phyloP scores from a whole-genome alignment of 2,113 vertebrate species.

The Proterorhinus semilunaris region DNA sequence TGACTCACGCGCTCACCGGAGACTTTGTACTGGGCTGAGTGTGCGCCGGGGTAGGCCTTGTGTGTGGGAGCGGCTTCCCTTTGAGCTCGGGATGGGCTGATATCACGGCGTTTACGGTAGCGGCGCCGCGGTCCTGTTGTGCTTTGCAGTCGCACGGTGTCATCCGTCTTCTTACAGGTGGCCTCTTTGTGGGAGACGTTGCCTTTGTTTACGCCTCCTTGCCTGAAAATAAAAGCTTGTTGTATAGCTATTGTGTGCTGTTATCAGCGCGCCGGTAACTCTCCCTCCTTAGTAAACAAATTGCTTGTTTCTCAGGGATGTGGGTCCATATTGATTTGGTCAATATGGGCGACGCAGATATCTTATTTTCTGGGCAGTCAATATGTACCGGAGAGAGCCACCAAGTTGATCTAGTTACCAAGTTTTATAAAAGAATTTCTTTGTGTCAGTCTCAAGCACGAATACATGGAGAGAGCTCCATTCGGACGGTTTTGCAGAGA shows the following conservation, averaged over 20 bases:
- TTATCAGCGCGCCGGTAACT: constrained; percentile 38
- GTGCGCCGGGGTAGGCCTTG: constrained; percentile 20
- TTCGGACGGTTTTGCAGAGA: neutral
- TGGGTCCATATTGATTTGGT: constrained; percentile 69
- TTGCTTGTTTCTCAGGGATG: constrained; percentile 48
- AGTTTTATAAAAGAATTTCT: neutral
- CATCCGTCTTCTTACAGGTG: constrained; percentile 59
- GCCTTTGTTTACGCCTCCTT: constrained; percentile 53
- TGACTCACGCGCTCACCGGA: constrained; percentile 43
- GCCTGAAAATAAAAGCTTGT: constrained; percentile 25
- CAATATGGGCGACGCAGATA: constrained; percentile 56
- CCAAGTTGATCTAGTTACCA: neutral
- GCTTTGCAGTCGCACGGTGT: constrained; percentile 31
- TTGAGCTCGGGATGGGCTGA: constrained; percentile 19
- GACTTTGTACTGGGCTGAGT: constrained; percentile 24
- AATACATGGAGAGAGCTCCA: neutral
- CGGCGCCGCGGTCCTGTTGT: constrained; percentile 31
- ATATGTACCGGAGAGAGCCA: constrained; percentile 6
- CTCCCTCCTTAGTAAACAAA: constrained; percentile 64
- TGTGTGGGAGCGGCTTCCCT: constrained; percentile 37
- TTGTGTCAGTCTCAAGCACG: neutral
- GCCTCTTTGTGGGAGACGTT: constrained; percentile 46
- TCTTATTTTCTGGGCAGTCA: constrained; percentile 46
- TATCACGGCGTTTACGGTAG: constrained; percentile 22
- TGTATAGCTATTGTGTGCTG: constrained; percentile 38